Percentiles rank a stretch among this genome's conserved stretches.
Conservation (phyloP, 2,113 vertebrate genomes). For the Mobula hypostoma region DNA sequence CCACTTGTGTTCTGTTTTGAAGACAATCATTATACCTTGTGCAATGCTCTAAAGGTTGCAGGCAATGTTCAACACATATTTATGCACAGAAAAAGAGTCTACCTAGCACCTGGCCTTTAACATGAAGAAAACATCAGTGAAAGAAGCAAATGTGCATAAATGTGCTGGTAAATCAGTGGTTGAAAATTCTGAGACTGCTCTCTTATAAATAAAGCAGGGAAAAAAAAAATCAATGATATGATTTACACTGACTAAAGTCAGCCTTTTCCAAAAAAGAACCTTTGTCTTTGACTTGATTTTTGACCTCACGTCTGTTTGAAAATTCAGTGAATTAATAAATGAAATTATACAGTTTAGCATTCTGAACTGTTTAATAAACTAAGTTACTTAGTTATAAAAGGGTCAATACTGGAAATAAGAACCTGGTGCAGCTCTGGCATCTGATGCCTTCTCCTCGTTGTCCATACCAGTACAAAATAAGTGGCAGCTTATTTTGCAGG, state of each 20-base stretch:
- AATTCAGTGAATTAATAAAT: background rate
- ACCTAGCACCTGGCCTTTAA: background rate
- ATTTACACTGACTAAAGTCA: background rate
- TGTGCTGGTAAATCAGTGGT: background rate
- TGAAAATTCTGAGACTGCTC: background rate
- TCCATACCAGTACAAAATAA: background rate
- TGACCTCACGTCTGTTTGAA: background rate
- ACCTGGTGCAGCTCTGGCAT: background rate
- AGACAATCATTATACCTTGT: background rate
- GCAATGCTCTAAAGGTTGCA: background rate
- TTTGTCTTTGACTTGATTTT: background rate
- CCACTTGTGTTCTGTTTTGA: background rate
- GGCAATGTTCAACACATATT: background rate
- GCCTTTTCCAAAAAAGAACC: background rate
- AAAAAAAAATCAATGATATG: background rate
- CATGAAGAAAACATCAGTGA: background rate
- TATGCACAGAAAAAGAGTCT: background rate
- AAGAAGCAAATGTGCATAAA: background rate
- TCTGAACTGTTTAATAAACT: background rate
- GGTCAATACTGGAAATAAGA: background rate
- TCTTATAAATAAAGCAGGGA: background rate
- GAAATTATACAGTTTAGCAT: background rate
- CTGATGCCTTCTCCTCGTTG: background rate
- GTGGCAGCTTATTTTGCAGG: background rate
- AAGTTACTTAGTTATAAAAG: background rate